phyloP scores from a whole-genome alignment of 1,140 invertebrate genomes.

The Zophobas atratus region DNA sequence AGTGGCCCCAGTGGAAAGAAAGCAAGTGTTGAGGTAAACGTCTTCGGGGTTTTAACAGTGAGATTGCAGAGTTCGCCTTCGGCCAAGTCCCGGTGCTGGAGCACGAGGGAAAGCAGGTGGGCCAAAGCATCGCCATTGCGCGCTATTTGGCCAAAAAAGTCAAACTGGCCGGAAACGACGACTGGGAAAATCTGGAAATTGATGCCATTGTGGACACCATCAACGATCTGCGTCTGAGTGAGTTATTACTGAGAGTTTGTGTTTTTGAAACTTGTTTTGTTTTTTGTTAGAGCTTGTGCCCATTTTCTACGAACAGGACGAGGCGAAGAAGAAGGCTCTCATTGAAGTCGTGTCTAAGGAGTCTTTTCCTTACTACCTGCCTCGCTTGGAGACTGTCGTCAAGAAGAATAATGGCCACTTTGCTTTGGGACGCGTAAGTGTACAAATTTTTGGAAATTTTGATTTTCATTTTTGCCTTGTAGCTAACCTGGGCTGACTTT shows the following conservation, averaged over 20 bases:
- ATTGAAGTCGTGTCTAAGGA: slow-evolving; percentile 67
- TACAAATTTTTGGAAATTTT: not conserved
- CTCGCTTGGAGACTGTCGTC: slow-evolving; percentile 71
- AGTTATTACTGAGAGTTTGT: not conserved
- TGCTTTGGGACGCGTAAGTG: not conserved
- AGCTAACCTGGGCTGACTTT: too few relatives aligned
- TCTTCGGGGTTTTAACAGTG: slow-evolving; percentile 42
- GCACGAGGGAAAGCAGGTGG: slow-evolving; percentile 77
- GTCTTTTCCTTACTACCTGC: slow-evolving; percentile 72
- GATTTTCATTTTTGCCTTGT: not conserved
- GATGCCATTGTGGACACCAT: slow-evolving; percentile 76
- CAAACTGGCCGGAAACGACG: slow-evolving; percentile 75
- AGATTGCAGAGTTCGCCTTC: slow-evolving; percentile 75
- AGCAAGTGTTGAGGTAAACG: slow-evolving; percentile 55
- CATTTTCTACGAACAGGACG: not conserved
- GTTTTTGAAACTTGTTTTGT: not conserved
- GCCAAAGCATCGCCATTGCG: slow-evolving; percentile 80
- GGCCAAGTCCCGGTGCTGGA: slow-evolving; percentile 83
- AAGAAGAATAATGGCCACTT: slow-evolving; percentile 72
- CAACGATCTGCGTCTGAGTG: slow-evolving; percentile 67
- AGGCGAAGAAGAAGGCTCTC: not conserved
- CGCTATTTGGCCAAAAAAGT: slow-evolving; percentile 79
- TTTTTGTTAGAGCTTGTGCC: not conserved
- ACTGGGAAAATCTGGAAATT: slow-evolving; percentile 77
- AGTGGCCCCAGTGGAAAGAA: slow-evolving; percentile 75